phyloP scores from a whole-genome alignment of 2,797 vertebrate genomes.

The Todus mexicanus region DNA sequence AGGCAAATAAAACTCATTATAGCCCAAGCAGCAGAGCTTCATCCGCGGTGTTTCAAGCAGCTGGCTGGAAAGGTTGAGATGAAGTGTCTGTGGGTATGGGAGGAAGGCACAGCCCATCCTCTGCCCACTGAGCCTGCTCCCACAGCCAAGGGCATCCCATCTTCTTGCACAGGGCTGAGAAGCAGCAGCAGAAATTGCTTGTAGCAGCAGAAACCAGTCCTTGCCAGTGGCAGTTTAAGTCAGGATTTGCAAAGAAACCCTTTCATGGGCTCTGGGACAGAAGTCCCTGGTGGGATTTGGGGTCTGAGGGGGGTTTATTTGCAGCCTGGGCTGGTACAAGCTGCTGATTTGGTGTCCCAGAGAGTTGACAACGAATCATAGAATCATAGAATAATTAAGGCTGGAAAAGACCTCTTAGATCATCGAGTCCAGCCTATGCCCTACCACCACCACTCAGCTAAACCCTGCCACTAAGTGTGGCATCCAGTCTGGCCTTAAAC shows the following conservation, averaged over 20 bases:
- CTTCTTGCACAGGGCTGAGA: background rate
- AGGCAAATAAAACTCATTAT: background rate
- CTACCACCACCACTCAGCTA: too few relatives aligned
- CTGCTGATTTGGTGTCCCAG: fast-evolving
- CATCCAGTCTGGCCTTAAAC: too few relatives aligned
- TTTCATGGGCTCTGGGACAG: background rate
- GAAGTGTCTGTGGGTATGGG: too few relatives aligned
- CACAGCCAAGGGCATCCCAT: background rate
- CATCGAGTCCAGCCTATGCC: too few relatives aligned
- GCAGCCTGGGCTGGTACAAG: background rate
- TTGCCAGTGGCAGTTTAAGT: fast-evolving
- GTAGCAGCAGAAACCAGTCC: background rate
- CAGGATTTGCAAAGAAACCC: background rate
- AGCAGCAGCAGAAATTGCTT: background rate
- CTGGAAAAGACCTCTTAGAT: too few relatives aligned
- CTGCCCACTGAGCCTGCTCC: background rate
- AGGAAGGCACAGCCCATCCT: background rate
- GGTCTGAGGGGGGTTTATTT: too few relatives aligned
- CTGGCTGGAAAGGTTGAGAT: background rate
- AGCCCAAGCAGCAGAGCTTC: background rate
- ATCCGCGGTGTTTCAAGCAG: fast-evolving
- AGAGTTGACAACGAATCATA: background rate
- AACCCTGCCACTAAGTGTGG: too few relatives aligned
- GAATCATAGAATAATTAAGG: too few relatives aligned
- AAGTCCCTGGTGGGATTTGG: background rate